These are phyloP conservation scores for Linurgus olivaceus DNA, from an alignment of 2,797 vertebrate genomes.

Conservation along the genomic window DNA sequence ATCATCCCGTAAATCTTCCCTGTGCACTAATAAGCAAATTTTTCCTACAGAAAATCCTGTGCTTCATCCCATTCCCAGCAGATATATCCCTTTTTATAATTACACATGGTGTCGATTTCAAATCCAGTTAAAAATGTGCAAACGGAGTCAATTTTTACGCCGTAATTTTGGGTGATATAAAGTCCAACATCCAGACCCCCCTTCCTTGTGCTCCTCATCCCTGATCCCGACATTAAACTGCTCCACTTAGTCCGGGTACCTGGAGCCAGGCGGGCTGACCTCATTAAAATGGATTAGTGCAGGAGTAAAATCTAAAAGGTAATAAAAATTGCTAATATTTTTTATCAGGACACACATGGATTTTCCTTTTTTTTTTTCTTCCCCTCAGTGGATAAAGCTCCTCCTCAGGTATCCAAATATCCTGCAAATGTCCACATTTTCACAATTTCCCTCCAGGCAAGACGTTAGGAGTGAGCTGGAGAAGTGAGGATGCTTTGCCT, in stretches of 20 bases:
- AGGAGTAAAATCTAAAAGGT: constrained; percentile 62
- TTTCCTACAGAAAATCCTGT: not conserved
- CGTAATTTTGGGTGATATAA: constrained; percentile 64
- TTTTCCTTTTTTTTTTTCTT: not conserved
- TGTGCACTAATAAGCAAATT: constrained; percentile 36
- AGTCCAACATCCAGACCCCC: not conserved
- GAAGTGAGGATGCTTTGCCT: not conserved
- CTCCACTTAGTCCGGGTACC: constrained; percentile 51
- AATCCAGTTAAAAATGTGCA: constrained; percentile 72
- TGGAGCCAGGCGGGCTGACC: constrained; percentile 65
- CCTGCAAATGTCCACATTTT: not conserved
- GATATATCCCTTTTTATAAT: constrained; percentile 67
- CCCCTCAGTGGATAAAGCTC: not conserved
- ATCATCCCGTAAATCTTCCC: not conserved
- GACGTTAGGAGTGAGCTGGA: not conserved
- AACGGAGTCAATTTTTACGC: constrained; percentile 65
- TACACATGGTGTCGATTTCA: constrained; percentile 59
- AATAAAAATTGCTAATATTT: constrained; percentile 69
- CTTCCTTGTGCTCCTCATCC: not conserved
- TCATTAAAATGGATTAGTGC: constrained; percentile 68
- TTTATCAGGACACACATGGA: not conserved
- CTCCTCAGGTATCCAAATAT: not conserved
- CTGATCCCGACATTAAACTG: constrained; percentile 51
- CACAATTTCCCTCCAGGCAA: not conserved
- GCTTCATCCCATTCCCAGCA: constrained; percentile 33